Evolutionary conservation across 2,888 invertebrate genomes (phyloP).

Genomic region (Ectobius pallidus): DNA sequence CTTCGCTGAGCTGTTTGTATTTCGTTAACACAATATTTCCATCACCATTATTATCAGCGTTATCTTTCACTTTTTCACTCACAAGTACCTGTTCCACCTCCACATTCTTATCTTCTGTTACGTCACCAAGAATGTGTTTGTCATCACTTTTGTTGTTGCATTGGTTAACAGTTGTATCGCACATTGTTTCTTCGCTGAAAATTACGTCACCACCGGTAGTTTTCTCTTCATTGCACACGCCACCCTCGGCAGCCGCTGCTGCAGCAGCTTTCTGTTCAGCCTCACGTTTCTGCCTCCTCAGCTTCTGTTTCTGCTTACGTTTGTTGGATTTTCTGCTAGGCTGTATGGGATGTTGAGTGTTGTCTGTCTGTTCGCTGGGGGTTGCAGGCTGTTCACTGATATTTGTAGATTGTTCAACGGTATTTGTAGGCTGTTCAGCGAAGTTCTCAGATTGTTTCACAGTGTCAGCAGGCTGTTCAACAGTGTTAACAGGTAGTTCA

Average conservation of each 20-base stretch:
- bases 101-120: background rate
- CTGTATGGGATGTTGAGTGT: too few species aligned
- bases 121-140: background rate
- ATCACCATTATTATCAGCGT: background rate
- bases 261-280: background rate
- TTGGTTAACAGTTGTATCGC: background rate
- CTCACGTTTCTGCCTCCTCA: slow-evolving; percentile 7
- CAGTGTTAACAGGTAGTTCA: background rate
- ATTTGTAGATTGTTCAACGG: too few species aligned
- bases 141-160: background rate
- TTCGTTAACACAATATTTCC: background rate
- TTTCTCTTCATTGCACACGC: background rate
- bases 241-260: background rate
- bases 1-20: background rate
- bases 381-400: too few species aligned
- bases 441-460: too few species aligned
- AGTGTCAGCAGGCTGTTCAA: too few species aligned
- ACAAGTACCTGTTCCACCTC: background rate
- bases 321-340: background rate
- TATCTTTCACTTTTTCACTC: slow-evolving; percentile 13
- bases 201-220: background rate
- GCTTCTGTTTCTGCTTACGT: slow-evolving; percentile 22
- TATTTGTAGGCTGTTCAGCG: too few species aligned
- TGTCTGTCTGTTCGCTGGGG: too few species aligned
- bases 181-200: background rate